phyloP scores from a whole-genome alignment of 1,140 invertebrate genomes.

The Ctenoplectra terminalis region DNA sequence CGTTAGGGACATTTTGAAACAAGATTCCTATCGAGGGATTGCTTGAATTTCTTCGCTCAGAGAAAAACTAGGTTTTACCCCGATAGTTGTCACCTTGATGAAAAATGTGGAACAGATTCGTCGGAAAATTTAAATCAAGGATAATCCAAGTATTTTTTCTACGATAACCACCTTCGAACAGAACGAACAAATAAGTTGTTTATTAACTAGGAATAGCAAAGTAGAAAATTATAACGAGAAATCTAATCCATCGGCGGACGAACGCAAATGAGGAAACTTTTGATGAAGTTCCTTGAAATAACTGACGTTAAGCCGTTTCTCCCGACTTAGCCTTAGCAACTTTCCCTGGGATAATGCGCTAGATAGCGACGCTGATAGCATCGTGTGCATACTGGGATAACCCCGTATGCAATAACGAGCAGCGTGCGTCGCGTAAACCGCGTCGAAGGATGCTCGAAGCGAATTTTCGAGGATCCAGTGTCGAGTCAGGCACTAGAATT shows the following conservation, averaged over 20 bases:
- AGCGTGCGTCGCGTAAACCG: background rate
- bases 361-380: background rate
- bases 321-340: slow-evolving; percentile 14
- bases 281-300: slow-evolving; percentile 51
- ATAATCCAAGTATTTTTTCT: background rate
- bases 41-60: background rate
- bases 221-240: slow-evolving; percentile 45
- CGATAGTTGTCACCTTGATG: background rate
- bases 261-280: slow-evolving; percentile 46
- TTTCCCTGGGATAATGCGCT: slow-evolving; percentile 32
- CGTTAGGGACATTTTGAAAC: background rate
- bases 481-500: background rate
- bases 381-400: background rate
- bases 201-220: background rate
- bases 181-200: slow-evolving; percentile 2
- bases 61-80: background rate
- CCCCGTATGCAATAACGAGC: slow-evolving; percentile 20
- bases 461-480: background rate
- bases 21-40: background rate
- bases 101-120: background rate
- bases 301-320: slow-evolving; percentile 26
- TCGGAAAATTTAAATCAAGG: background rate
- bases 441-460: background rate
- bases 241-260: slow-evolving; percentile 38
- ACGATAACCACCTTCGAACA: background rate